These are phyloP conservation scores for Punctoribates punctum DNA, from an alignment of 2,888 invertebrate genomes.

Conservation along the genomic window DNA sequence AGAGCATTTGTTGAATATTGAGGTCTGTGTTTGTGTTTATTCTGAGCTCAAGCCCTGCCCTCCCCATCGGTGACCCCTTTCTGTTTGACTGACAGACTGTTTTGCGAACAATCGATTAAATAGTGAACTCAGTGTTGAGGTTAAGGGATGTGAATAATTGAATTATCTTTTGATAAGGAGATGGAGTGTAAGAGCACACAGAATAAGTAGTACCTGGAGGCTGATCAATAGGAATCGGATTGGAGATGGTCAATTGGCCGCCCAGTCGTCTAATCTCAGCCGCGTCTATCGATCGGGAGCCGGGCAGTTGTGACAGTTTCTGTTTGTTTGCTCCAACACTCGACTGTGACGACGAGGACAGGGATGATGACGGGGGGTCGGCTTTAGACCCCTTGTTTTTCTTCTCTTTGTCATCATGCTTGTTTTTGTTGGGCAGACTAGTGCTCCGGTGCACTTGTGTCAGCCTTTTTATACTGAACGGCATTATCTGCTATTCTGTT, in stretches of 20 bases:
- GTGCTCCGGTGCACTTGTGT: conserved; percentile 47
- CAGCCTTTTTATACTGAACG: conserved; percentile 48
- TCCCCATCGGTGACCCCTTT: neutral
- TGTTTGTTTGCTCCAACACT: neutral
- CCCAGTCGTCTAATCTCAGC: conserved; percentile 33
- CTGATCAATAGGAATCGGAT: conserved; percentile 30
- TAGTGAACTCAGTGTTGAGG: neutral
- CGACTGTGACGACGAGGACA: neutral
- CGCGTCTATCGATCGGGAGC: conserved; percentile 25
- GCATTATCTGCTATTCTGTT: conserved; percentile 43
- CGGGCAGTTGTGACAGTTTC: neutral
- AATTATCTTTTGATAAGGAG: neutral
- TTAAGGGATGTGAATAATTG: neutral
- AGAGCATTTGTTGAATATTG: no score
- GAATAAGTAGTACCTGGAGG: conserved; percentile 23
- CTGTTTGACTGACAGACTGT: neutral
- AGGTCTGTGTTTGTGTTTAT: no score
- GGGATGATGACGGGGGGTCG: neutral
- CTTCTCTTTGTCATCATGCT: neutral
- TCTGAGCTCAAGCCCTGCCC: no score
- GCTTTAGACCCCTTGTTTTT: conserved; percentile 3
- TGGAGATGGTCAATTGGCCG: conserved; percentile 23
- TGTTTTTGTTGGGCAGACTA: conserved; percentile 15
- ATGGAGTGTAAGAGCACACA: neutral
- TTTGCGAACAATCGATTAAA: neutral